These are phyloP conservation scores for Lichenostomus cassidix DNA, from an alignment of 2,113 vertebrate species.

Conservation along the genomic window DNA sequence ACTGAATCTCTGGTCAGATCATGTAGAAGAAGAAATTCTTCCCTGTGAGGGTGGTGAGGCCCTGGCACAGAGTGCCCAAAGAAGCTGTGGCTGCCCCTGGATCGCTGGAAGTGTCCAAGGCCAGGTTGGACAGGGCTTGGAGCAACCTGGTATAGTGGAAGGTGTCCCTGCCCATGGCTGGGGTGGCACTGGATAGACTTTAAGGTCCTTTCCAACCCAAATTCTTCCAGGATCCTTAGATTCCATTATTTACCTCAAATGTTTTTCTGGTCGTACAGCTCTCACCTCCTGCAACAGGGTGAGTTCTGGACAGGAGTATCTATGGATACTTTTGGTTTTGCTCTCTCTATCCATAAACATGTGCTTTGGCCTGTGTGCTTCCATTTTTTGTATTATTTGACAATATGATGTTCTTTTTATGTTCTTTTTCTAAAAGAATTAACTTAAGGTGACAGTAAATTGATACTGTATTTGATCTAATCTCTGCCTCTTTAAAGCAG, in stretches of 20 bases:
- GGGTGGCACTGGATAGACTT: background rate
- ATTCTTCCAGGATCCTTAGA: background rate
- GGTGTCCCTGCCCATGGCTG: background rate
- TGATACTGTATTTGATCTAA: background rate
- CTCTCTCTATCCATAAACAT: background rate
- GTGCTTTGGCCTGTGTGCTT: background rate
- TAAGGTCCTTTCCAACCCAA: background rate
- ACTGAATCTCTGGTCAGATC: background rate
- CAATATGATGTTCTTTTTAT: background rate
- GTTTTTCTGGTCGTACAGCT: background rate
- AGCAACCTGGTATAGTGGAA: background rate
- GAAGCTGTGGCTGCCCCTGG: background rate
- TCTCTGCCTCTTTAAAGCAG: background rate
- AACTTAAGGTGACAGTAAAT: background rate
- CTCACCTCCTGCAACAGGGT: background rate
- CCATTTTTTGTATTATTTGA: background rate
- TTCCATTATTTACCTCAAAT: background rate
- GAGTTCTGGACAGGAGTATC: background rate
- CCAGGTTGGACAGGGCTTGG: background rate
- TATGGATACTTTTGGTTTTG: background rate
- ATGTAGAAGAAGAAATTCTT: background rate
- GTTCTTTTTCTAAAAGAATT: background rate
- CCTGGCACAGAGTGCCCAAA: background rate
- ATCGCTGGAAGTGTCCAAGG: background rate
- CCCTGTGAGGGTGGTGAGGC: background rate